These are phyloP conservation scores for Saturnia japonica DNA, from an alignment of 2,888 invertebrate species.

Conservation along the genomic window DNA sequence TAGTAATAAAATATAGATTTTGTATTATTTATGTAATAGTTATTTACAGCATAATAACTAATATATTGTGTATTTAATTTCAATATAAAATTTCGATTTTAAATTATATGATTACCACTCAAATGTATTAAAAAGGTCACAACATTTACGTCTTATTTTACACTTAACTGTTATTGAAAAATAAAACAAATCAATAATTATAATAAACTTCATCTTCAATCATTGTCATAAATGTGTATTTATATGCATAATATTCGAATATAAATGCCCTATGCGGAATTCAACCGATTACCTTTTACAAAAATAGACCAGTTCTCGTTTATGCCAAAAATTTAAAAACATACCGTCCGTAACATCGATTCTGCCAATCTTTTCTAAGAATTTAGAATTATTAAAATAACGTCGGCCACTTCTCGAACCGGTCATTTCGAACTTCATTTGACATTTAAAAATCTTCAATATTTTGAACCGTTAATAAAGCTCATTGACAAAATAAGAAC, in stretches of 20 bases:
- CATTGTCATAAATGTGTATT: neutral
- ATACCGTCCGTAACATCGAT: neutral
- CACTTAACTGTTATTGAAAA: neutral
- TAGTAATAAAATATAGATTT: no score
- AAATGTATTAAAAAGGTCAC: neutral
- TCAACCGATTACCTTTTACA: constrained; percentile 2
- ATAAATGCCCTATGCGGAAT: constrained; percentile 8
- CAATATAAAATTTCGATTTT: neutral
- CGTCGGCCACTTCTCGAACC: constrained; percentile 2
- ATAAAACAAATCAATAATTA: neutral
- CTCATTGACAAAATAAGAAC: neutral
- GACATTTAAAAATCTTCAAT: constrained; percentile 23
- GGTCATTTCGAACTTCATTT: constrained; percentile 10
- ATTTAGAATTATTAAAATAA: constrained; percentile 12
- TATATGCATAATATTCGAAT: neutral
- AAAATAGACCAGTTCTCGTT: constrained; percentile 10
- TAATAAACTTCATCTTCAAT: neutral
- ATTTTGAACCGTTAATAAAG: neutral
- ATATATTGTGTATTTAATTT: neutral
- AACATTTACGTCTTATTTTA: neutral
- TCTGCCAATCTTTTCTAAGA: constrained; percentile 7
- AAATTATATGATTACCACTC: neutral
- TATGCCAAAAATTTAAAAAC: neutral
- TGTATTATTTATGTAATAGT: no score
- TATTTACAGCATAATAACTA: no score